These are phyloP conservation scores for Noctilio leporinus DNA, from an alignment of 2,113 vertebrate genomes.

Conservation along the genomic window DNA sequence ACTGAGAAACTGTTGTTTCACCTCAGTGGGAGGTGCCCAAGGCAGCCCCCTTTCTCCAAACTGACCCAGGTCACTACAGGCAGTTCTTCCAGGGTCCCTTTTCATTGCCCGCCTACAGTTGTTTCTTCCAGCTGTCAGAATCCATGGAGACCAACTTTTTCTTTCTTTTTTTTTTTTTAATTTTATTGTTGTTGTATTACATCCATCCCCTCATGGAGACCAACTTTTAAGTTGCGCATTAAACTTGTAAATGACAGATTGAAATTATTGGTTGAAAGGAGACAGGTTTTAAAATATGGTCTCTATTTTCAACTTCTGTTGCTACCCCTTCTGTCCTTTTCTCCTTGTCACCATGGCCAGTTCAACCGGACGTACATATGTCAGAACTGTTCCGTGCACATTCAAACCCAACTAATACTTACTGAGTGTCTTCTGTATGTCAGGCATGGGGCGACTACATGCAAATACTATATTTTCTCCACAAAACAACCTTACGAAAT, in stretches of 20 bases:
- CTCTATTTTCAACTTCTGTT: slow-evolving; percentile 18
- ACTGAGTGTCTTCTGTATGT: not conserved
- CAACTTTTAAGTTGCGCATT: not conserved
- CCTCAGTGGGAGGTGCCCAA: not conserved
- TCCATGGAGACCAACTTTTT: not conserved
- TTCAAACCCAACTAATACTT: not conserved
- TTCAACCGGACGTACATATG: not conserved
- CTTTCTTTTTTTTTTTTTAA: too few species aligned
- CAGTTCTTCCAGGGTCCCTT: not conserved
- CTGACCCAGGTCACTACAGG: not conserved
- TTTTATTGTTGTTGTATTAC: too few species aligned
- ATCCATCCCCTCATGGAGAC: too few species aligned
- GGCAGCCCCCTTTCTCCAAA: not conserved
- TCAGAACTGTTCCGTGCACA: not conserved
- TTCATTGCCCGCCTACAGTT: not conserved
- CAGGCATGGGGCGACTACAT: not conserved
- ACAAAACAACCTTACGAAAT: not conserved
- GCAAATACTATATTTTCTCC: not conserved
- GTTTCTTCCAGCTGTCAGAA: not conserved
- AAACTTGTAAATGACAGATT: not conserved
- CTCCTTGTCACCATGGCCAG: not conserved
- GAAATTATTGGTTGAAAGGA: not conserved
- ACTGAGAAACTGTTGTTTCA: not conserved
- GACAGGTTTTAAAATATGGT: not conserved
- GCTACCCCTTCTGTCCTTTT: not conserved